These are phyloP conservation scores for Synergus laeviventris DNA, from an alignment of 2,888 invertebrate species.

Conservation along the genomic window DNA sequence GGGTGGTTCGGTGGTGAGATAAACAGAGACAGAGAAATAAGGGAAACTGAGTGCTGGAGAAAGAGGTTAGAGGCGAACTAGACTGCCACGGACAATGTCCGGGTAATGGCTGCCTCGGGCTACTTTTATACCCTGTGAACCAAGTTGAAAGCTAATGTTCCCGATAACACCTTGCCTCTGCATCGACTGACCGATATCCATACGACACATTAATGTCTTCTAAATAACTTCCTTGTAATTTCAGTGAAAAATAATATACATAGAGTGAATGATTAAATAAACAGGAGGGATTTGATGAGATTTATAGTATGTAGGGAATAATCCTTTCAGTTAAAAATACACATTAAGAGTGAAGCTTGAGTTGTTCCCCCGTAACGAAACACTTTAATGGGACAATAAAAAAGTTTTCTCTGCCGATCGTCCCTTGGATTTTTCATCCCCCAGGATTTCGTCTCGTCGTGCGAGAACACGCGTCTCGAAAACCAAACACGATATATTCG, in stretches of 20 bases:
- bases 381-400: conserved; percentile 37
- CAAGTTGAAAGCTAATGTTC: conserved; percentile 72
- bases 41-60: conserved; percentile 21
- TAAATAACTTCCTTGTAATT: background rate
- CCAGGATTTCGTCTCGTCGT: conserved; percentile 38
- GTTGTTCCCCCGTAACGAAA: conserved; percentile 16
- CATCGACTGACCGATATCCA: conserved; percentile 10
- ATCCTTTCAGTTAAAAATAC: conserved; percentile 32
- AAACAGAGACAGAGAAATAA: conserved; percentile 44
- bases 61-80: conserved; percentile 50
- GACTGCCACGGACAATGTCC: conserved; percentile 71
- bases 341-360: conserved; percentile 10
- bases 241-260: too few relatives aligned
- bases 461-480: conserved; percentile 53
- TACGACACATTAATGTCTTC: conserved; percentile 9
- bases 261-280: background rate
- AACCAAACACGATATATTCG: conserved; percentile 71
- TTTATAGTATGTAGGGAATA: conserved; percentile 8
- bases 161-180: conserved; percentile 66
- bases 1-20: conserved; percentile 37
- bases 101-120: conserved; percentile 73
- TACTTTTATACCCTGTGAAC: conserved; percentile 70
- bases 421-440: conserved; percentile 41
- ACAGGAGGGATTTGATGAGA: background rate
- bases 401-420: conserved; percentile 5